phyloP scores from a whole-genome alignment of 2,797 vertebrate species.

The Acanthornis magna region DNA sequence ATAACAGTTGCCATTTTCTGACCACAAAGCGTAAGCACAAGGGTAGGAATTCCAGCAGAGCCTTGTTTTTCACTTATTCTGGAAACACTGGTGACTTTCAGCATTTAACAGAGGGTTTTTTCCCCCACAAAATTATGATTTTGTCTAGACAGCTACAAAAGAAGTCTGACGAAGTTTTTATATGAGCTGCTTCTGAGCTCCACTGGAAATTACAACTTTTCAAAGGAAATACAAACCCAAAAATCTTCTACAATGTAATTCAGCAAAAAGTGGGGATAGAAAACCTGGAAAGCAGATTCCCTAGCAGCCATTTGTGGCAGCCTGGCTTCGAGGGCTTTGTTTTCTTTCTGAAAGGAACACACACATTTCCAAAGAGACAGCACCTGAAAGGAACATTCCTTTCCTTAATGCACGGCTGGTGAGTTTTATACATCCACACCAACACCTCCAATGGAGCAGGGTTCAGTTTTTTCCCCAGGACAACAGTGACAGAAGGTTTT shows the following conservation, averaged over 20 bases:
- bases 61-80: neutral
- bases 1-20: neutral
- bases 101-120: neutral
- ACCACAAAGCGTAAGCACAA: neutral
- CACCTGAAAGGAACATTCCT: neutral
- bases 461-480: neutral
- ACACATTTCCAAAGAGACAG: neutral
- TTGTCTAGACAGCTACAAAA: constrained; percentile 8
- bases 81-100: neutral
- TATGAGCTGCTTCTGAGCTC: neutral
- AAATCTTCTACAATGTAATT: neutral
- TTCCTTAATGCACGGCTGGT: neutral
- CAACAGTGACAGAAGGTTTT: neutral
- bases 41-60: neutral
- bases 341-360: neutral
- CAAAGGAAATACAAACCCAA: neutral
- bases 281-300: neutral
- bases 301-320: neutral
- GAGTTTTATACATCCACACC: neutral
- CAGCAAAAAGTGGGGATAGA: neutral
- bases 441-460: neutral
- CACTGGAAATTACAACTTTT: neutral
- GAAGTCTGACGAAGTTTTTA: neutral
- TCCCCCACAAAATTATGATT: neutral
- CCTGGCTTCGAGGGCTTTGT: neutral